Base-by-base conservation (phyloP, 2,113 vertebrate genomes). In the Cromileptes altivelis region DNA sequence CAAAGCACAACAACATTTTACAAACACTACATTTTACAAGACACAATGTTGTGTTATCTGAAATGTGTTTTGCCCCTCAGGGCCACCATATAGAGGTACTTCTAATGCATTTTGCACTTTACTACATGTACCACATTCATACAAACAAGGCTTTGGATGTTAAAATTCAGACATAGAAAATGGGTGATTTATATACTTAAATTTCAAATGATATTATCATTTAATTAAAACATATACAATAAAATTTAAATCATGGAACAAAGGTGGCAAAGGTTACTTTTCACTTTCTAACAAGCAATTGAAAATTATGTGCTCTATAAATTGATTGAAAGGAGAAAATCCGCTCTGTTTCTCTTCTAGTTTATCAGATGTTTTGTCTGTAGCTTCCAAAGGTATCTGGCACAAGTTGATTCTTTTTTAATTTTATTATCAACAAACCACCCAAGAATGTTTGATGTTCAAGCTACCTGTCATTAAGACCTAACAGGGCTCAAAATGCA, bases 61-160 rank as follows among this genome's bases (percentile, higher is more conserved):
- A 37, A 37, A 37, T 37, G 33, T 37, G 33, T 37, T 37, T 37
- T 37, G 33, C 7, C 33, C 6, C 33, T 7, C 33, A 37, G 33
- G 33, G 6, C 33, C 33, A 37, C 33, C 33, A 7, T 37, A 37
- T 7, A 37, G 1, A 37, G 33, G 18, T 69, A 55, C n/a, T 60
- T 78, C 18, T 49, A 69, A 53, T 14, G 69, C 14, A 69, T 60
- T 61, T 62, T 30, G 27, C 1, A 21, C 21, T 79, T 6, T 37
- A 37, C 33, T 37, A 7, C 33, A 37, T 68, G 1, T 50, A 33
- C 30, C 11, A 53, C 15, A 10, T 33, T 6, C 21, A 42, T 57
- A 30, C 0, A 63, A 69, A 0, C 2, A 0, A 0, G 23, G 23
- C 0, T 70, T 37, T 37, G 33, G 6, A 37, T 37, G 40, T 37